These are phyloP conservation scores for Hemistola chrysoprasaria DNA, from an alignment of 2,888 invertebrate species.

Conservation along the genomic window DNA sequence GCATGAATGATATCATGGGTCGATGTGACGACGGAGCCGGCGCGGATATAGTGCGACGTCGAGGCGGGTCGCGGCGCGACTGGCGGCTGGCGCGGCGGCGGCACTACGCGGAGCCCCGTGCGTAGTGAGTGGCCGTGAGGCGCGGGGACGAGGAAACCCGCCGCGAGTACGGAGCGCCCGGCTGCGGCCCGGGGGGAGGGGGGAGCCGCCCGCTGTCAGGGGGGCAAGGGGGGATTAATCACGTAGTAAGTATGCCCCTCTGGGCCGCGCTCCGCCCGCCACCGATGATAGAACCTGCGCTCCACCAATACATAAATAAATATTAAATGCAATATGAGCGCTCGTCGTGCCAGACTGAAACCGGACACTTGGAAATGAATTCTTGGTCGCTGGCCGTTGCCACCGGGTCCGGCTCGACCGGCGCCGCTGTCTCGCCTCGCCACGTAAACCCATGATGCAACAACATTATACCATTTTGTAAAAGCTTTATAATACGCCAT, in stretches of 20 bases:
- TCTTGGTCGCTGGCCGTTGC: slow-evolving; percentile 64
- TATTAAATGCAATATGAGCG: slow-evolving; percentile 72
- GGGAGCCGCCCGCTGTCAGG: slow-evolving; percentile 45
- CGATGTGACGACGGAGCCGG: slow-evolving; percentile 39
- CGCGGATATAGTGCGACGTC: slow-evolving; percentile 56
- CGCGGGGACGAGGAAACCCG: slow-evolving; percentile 82
- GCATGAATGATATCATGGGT: slow-evolving; percentile 72
- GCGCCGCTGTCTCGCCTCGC: slow-evolving; percentile 25
- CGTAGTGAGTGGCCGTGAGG: slow-evolving; percentile 82
- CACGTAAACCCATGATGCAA: slow-evolving; percentile 57
- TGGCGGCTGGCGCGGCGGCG: slow-evolving; percentile 70
- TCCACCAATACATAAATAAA: slow-evolving; percentile 77
- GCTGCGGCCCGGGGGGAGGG: slow-evolving; percentile 47
- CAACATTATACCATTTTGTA: slow-evolving; percentile 36
- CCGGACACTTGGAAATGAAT: slow-evolving; percentile 79
- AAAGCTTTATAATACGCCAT: slow-evolving; percentile 48
- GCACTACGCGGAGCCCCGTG: slow-evolving; percentile 77
- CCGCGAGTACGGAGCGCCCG: slow-evolving; percentile 76
- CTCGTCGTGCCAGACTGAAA: slow-evolving; percentile 77
- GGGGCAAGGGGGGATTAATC: slow-evolving; percentile 66
- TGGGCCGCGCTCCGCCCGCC: slow-evolving; percentile 50
- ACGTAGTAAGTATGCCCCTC: slow-evolving; percentile 80
- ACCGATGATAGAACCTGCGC: slow-evolving; percentile 69
- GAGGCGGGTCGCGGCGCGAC: slow-evolving; percentile 79
- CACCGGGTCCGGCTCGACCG: slow-evolving; percentile 46